Evolutionary conservation across 2,113 vertebrate genomes (phyloP).

Genomic region (Cavia aperea): DNA sequence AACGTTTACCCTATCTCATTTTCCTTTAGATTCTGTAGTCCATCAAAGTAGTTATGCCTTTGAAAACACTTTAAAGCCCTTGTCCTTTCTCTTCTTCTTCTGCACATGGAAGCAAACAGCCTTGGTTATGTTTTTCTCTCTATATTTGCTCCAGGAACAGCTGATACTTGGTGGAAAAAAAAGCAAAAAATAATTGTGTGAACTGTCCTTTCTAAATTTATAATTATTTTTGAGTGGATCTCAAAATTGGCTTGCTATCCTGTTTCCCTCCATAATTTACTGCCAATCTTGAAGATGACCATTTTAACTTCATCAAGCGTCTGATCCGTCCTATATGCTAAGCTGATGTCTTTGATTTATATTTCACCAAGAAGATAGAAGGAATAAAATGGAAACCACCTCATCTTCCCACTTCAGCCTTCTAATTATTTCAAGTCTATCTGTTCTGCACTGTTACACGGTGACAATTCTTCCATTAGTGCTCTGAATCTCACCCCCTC

Average conservation of each 20-base stretch:
- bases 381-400: conserved; percentile 41
- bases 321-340: background rate
- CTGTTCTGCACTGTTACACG: background rate
- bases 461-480: background rate
- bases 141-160: background rate
- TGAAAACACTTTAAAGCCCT: background rate
- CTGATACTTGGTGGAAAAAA: background rate
- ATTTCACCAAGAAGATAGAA: conserved; percentile 37
- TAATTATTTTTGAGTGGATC: background rate
- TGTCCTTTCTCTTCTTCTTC: background rate
- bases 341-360: background rate
- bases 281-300: background rate
- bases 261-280: background rate
- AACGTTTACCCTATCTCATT: background rate
- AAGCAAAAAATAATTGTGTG: background rate
- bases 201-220: background rate
- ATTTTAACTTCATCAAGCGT: background rate
- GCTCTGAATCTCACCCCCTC: background rate
- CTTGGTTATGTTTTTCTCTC: background rate
- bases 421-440: background rate
- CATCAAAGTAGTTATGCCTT: background rate
- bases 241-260: background rate
- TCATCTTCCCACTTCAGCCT: background rate
- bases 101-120: background rate
- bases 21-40: background rate